Evolutionary conservation across 2,888 invertebrate species (phyloP), one percentile per base, ranked within the genome.

Genomic region (Seira sanloemensis): DNA sequence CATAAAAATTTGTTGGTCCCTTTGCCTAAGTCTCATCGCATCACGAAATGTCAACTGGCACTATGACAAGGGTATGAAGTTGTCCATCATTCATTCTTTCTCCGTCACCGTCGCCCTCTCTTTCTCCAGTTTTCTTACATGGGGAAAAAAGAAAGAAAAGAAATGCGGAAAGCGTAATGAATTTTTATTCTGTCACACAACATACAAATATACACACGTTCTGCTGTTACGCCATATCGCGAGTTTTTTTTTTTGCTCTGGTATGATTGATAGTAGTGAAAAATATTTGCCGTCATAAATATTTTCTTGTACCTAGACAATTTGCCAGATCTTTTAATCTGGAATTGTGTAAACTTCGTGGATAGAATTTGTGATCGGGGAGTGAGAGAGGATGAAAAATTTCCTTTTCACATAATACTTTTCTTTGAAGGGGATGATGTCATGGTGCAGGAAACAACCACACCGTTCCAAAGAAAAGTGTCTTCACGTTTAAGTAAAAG

Each of bases 281-380:
- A 37, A 37, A 37, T 37, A 37, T 37, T 37, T 37, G 5, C 37
- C 25, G 73, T 73, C 54, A 73, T n/a, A 58, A 37, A 37, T 37
- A 37, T 37, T 37, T 5, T 73, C 50, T 58, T 4, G 54, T 37
- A 37, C 50, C 58, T 73, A 1, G 26, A 73, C 73, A 58, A 73
- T 73, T 73, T 73, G 58, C 73, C 73, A 54, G 58, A 12, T 58
- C 73, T 73, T 73, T 37, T 73, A 73, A 73, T 73, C 58, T 73
- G 19, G 58, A 54, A 19, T 25, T 73, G 73, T 46, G 73, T 73
- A 46, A n/a, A 24, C 21, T 21, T 71, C 73, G 73, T 73, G 73
- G 54, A n/a, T 25, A 23, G 73, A 73, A 73, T 73, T 58, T 58
- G 54, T 58, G 24, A 71, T 71, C 46, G 19, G 12, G 4, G 25